Base-by-base conservation (phyloP, 2,888 invertebrate species). In the Seladonia tumulorum region DNA sequence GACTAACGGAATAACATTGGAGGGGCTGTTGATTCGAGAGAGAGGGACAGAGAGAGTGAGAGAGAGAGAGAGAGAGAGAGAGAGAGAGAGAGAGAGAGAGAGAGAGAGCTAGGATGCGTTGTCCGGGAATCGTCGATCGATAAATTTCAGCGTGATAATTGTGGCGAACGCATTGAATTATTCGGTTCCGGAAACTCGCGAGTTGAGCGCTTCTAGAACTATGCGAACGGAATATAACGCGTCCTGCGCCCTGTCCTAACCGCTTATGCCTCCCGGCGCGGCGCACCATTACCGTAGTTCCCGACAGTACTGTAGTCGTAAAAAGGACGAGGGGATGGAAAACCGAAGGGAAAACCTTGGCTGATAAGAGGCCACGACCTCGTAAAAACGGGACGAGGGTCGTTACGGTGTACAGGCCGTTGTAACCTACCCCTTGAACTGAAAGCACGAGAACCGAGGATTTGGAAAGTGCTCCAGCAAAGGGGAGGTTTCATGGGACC, bases 81-180 rank as follows among this genome's bases (percentile, higher is more conserved):
- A 22, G 53, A n/a, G n/a, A 2, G 49, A 53, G 49, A 53, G 29
- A 39, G 45, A 10, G 45, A 45, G 14, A 47, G 47, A 47, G 14
- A 47, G 60, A 60, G 60, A 7, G 35, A n/a, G 70, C n/a, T 42
- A 39, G 66, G 35, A 68, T 39, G 22, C 66, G 35, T 25, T 47
- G 73, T 73, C 29, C 45, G 18, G 72, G 47, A 47, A 47, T 57
- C 29, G 14, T n/a, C 74, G 78, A 86, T 86, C 86, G 78, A 85
- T 85, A 86, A 72, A 76, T 81, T 78, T 86, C 47, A 60, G 4
- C 35, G 49, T 79, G 79, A 70, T 81, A 85, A 86, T 85, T 85
- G 78, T 81, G 78, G 75, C 60, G 72, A 66, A 76, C 66, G 66
- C 78, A 57, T 81, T 77, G 66, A 85, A 85, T 76, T 85, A 80